Base-by-base conservation (phyloP, 2,888 invertebrate species). In the Allacma fusca region DNA sequence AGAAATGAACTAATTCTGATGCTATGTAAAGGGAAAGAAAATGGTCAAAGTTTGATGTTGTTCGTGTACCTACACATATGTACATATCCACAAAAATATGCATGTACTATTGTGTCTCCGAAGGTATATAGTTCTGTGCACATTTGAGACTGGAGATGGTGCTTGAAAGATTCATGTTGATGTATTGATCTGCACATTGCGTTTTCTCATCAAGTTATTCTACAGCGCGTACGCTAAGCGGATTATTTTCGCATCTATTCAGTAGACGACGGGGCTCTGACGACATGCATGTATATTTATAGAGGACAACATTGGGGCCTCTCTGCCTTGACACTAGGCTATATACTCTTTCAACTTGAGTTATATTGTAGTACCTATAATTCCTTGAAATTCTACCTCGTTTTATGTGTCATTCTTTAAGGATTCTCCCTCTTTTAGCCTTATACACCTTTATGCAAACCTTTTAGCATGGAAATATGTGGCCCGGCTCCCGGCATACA, bases 121-220 rank as follows among this genome's bases (percentile, higher is more conserved):
- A n/a, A n/a, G n/a, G 34, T 34, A 34, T 50, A n/a, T 50, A 12
- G 50, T 50, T 9, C 1, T 50, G 50, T 50, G n/a, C 50, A 50
- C n/a, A 16, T n/a, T 50, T 50, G 50, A 26, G 43, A 26, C 44
- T 44, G 65, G 67, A 74, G 74, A 65, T 74, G 43, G 65, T 44
- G 74, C 74, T 74, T 74, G 74, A 74, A 75, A 69, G 62, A 75
- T 75, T 69, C 59, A 59, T 59, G 75, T 76, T 76, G 76, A 76
- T 76, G 70, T 76, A 76, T 70, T 76, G 76, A 76, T 76, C 78
- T 79, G 75, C 82, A 82, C 80, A 81, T 82, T 82, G 81, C 80
- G 78, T 82, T 82, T 82, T 82, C 82, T 82, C 82, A 82, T 82
- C 82, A 82, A 80, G 80, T 80, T 79, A 77, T 80, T 80, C 81